Conservation (phyloP, 2,888 invertebrate species). For the Lycocerus yunnanus region DNA sequence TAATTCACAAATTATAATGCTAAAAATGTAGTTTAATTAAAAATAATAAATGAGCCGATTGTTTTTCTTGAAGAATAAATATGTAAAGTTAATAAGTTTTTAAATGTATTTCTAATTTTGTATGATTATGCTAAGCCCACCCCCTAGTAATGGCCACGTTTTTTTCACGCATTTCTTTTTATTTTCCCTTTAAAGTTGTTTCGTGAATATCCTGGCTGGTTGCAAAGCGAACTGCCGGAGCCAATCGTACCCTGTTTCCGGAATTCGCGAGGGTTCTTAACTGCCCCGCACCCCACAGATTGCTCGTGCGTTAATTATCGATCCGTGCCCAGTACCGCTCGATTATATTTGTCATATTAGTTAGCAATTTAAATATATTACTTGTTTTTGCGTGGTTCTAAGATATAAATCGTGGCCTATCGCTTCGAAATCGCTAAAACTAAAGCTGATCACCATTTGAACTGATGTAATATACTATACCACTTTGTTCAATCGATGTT, state of each 20-base stretch:
- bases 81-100: not conserved
- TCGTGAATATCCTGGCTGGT: conserved; percentile 37
- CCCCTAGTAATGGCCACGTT: conserved; percentile 38
- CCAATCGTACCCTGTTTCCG: conserved; percentile 38
- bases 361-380: conserved; percentile 39
- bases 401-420: conserved; percentile 37
- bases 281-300: conserved; percentile 29
- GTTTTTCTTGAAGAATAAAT: not conserved
- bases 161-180: conserved; percentile 37
- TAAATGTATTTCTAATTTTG: conserved; percentile 17
- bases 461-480: conserved; percentile 18
- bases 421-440: conserved; percentile 27
- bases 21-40: not conserved
- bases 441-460: conserved; percentile 23
- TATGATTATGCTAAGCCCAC: conserved; percentile 41
- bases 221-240: conserved; percentile 36
- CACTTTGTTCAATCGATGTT: conserved; percentile 37
- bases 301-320: conserved; percentile 33
- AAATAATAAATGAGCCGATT: not conserved
- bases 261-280: conserved; percentile 34
- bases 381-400: conserved; percentile 40
- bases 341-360: conserved; percentile 43
- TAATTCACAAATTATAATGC: not conserved
- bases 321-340: conserved; percentile 39
- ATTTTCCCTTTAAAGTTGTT: conserved; percentile 37